Base-by-base conservation (phyloP, 2,888 invertebrate genomes). In the Crematogaster levior region DNA sequence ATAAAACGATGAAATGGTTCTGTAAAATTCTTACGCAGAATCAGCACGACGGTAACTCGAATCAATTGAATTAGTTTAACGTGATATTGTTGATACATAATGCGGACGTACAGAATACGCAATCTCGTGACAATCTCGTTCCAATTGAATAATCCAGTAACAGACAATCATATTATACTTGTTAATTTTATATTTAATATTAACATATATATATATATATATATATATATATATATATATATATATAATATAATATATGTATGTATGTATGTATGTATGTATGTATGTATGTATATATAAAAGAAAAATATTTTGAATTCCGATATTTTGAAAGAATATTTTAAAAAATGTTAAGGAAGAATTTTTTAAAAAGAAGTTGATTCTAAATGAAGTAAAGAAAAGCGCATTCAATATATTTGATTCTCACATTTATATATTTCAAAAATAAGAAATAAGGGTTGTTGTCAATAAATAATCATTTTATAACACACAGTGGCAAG, bases 101-200 rank as follows among this genome's bases (percentile, higher is more conserved):
- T 21, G 2, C 24, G 12, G 1, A 34, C 24, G 48, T 5, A 37
- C 24, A 15, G 21, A 68, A 27, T 48, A 51, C 30, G 12, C n/a
- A 1, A n/a, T n/a, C n/a, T n/a, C n/a, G n/a, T 63, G 24, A n/a
- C n/a, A n/a, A 68, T 70, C 7, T 37, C 34, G 21, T 53, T 37
- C 15, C 6, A 21, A 74, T 21, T 46, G 30, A 56, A 43, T 34
- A 34, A 5, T n/a, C n/a, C n/a, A n/a, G n/a, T n/a, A n/a, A n/a
- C n/a, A n/a, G n/a, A n/a, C n/a, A n/a, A n/a, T n/a, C n/a, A n/a
- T n/a, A n/a, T n/a, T n/a, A n/a, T n/a, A n/a, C n/a, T n/a, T n/a
- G n/a, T n/a, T n/a, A n/a, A n/a, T n/a, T n/a, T 27, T 65, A 3
- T 46, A 30, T 66, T 46, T 66, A 46, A 48, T 48, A 63, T 65